Evolutionary conservation across 2,888 invertebrate genomes (phyloP).

Genomic region (Cyrtodaria siliqua): DNA sequence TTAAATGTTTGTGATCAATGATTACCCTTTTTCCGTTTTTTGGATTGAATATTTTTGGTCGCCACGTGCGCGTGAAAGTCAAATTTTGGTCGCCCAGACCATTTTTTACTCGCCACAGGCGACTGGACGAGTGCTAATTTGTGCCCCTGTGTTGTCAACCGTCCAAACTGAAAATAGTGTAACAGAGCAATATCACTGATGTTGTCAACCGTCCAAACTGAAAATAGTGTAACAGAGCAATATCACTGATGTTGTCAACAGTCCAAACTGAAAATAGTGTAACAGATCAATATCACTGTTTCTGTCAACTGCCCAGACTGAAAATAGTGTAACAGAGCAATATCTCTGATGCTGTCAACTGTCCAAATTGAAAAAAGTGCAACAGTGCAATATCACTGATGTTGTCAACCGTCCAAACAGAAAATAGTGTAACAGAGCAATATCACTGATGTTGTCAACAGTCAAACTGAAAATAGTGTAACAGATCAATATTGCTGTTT

Average conservation of each 20-base stretch:
- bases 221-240: slow-evolving; percentile 89
- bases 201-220: slow-evolving; percentile 89
- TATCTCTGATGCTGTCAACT: slow-evolving; percentile 90
- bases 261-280: slow-evolving; percentile 89
- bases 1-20: too few relatives aligned
- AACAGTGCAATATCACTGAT: slow-evolving; percentile 90
- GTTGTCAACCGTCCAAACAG: slow-evolving; percentile 89
- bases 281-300: slow-evolving; percentile 90
- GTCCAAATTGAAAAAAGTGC: slow-evolving; percentile 89
- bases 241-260: slow-evolving; percentile 90
- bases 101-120: too few relatives aligned
- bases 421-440: slow-evolving; percentile 89
- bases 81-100: too few relatives aligned
- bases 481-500: slow-evolving; percentile 90
- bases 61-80: too few relatives aligned
- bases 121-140: too few relatives aligned
- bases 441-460: slow-evolving; percentile 90
- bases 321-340: slow-evolving; percentile 89
- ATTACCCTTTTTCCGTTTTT: too few relatives aligned
- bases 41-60: too few relatives aligned
- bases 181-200: slow-evolving; percentile 90
- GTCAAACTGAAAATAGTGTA: slow-evolving; percentile 89
- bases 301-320: slow-evolving; percentile 89
- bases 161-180: slow-evolving; percentile 89
- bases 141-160: slow-evolving; percentile 89